These are phyloP conservation scores for Onthophagus sagittarius DNA, from an alignment of 2,888 invertebrate genomes.

Conservation along the genomic window DNA sequence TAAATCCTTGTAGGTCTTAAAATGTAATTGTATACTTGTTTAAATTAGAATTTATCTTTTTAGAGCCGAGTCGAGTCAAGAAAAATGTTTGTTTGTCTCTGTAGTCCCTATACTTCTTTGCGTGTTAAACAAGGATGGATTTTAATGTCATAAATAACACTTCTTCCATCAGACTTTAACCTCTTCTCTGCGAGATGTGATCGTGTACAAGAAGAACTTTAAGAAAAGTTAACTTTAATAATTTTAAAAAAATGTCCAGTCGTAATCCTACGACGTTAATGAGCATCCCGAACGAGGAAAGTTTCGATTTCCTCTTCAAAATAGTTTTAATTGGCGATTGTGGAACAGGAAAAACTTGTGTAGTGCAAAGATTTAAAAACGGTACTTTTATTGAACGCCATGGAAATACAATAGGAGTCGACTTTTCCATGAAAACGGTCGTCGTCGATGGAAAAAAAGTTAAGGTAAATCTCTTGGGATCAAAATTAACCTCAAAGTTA, in stretches of 20 bases:
- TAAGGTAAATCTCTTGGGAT: constrained; percentile 61
- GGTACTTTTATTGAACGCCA: constrained; percentile 94
- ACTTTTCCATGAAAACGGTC: constrained; percentile 98
- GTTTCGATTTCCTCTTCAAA: constrained; percentile 93
- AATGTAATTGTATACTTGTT: no score
- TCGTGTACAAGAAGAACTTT: neutral
- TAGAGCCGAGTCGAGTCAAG: no score
- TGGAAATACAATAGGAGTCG: constrained; percentile 95
- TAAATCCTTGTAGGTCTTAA: no score
- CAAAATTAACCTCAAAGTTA: neutral
- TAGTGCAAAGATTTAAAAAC: constrained; percentile 93
- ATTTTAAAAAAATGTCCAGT: constrained; percentile 57
- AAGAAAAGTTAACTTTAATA: neutral
- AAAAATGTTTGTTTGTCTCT: no score
- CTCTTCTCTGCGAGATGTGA: neutral
- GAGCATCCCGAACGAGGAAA: constrained; percentile 70
- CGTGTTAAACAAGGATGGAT: neutral
- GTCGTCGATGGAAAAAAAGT: constrained; percentile 90
- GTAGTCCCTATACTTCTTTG: no score
- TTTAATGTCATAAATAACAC: neutral
- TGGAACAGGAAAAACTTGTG: constrained; percentile 89
- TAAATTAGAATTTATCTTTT: no score
- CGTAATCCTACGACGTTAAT: constrained; percentile 74
- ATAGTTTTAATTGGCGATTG: constrained; percentile 91
- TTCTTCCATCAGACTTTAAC: neutral